Conservation (phyloP, 2,113 vertebrate species). For the Mesoclemmys tuberculata region DNA sequence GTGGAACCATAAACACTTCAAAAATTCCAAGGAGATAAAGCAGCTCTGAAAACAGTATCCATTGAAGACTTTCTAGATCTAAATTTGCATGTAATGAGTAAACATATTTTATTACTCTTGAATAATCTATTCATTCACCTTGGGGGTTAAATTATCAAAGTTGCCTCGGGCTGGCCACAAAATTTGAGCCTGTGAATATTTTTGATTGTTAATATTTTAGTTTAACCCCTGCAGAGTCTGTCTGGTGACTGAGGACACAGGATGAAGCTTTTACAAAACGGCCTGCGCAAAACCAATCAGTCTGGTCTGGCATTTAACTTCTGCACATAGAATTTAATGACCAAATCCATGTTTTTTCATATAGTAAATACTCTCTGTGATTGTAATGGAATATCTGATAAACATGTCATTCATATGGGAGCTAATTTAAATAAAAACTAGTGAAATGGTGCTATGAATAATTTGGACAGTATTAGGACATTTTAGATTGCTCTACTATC, state of each 20-base stretch:
- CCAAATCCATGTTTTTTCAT: background rate
- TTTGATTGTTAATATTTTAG: slow-evolving; percentile 55
- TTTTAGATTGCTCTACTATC: slow-evolving; percentile 37
- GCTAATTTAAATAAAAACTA: slow-evolving; percentile 50
- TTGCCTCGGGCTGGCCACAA: background rate
- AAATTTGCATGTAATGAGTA: slow-evolving; percentile 40
- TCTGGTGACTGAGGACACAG: background rate
- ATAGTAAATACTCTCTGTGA: slow-evolving; percentile 32
- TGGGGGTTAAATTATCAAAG: background rate
- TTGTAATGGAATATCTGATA: slow-evolving; percentile 46
- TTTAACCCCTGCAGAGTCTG: background rate
- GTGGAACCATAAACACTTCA: background rate
- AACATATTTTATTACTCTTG: slow-evolving; percentile 67
- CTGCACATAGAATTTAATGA: slow-evolving; percentile 7
- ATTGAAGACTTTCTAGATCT: slow-evolving; percentile 39
- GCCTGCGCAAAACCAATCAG: slow-evolving; percentile 26
- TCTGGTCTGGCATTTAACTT: slow-evolving; percentile 24
- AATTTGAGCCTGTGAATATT: slow-evolving; percentile 46
- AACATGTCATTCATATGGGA: slow-evolving; percentile 19
- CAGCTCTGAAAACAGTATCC: fast-evolving
- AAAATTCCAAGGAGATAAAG: slow-evolving; percentile 11
- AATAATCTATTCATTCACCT: slow-evolving; percentile 40
- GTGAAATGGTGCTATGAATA: slow-evolving; percentile 62
- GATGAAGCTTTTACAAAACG: slow-evolving; percentile 49
- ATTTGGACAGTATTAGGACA: slow-evolving; percentile 38